phyloP scores from a whole-genome alignment of 2,888 invertebrate species.

The Orthosia gracilis region DNA sequence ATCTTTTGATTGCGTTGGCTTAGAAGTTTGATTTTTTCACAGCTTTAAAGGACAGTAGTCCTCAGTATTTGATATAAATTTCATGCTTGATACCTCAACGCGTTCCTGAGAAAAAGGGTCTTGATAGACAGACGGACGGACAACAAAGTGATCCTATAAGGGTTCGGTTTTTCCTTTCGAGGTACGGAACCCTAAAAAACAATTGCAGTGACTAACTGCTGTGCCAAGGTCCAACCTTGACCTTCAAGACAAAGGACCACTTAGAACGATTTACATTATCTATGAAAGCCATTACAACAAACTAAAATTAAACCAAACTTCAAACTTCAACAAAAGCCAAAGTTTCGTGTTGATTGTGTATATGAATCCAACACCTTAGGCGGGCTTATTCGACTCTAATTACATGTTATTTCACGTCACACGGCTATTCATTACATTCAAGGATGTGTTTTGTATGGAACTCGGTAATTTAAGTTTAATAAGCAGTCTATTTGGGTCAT shows the following conservation, averaged over 20 bases:
- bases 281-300: slow-evolving; percentile 7
- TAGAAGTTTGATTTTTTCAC: too few species aligned
- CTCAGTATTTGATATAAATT: too few species aligned
- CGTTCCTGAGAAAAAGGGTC: too few species aligned
- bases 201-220: not conserved
- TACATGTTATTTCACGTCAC: slow-evolving; percentile 49
- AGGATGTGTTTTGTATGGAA: slow-evolving; percentile 45
- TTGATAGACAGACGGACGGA: too few species aligned
- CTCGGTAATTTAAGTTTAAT: slow-evolving; percentile 48
- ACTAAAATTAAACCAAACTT: slow-evolving; percentile 24
- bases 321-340: slow-evolving; percentile 26
- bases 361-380: slow-evolving; percentile 41
- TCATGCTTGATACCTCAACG: too few species aligned
- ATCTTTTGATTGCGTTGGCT: too few species aligned
- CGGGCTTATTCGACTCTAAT: slow-evolving; percentile 34
- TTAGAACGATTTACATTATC: slow-evolving; percentile 6
- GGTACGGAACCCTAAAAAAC: too few species aligned
- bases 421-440: slow-evolving; percentile 52
- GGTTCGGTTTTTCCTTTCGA: too few species aligned
- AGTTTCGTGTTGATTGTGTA: slow-evolving; percentile 46
- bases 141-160: too few species aligned
- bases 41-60: too few species aligned
- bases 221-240: too few species aligned
- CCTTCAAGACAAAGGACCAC: not conserved
- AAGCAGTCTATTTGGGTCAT: slow-evolving; percentile 46